These are phyloP conservation scores for Holacanthella duospinosa DNA, from an alignment of 2,888 invertebrate species.

Conservation along the genomic window DNA sequence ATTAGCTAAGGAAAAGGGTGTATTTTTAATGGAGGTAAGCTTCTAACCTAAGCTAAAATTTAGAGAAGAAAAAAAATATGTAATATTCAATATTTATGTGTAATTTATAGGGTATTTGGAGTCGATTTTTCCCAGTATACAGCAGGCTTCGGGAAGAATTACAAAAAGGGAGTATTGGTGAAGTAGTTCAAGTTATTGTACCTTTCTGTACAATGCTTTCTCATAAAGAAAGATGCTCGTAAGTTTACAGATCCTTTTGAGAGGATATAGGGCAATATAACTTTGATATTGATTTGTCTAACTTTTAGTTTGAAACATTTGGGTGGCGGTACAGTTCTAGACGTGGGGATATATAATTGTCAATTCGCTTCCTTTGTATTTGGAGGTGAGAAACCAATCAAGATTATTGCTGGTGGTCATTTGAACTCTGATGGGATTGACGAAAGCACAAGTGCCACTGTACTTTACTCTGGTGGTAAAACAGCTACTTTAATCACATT, in stretches of 20 bases:
- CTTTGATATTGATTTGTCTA: not conserved
- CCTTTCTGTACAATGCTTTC: constrained; percentile 46
- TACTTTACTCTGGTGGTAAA: constrained; percentile 54
- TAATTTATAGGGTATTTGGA: constrained; percentile 61
- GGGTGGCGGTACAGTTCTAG: constrained; percentile 66
- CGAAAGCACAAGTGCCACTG: constrained; percentile 53
- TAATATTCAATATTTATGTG: not conserved
- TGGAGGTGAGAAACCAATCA: constrained; percentile 54
- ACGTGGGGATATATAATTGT: constrained; percentile 66
- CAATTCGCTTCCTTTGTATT: constrained; percentile 63
- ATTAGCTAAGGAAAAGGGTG: constrained; percentile 42
- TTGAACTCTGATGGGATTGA: constrained; percentile 64
- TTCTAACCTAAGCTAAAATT: not conserved
- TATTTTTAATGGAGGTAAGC: constrained; percentile 44
- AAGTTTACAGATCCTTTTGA: not conserved
- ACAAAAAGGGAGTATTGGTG: constrained; percentile 55
- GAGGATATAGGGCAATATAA: not conserved
- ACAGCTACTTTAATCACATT: constrained; percentile 54
- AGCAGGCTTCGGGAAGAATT: constrained; percentile 57
- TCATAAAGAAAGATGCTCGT: constrained; percentile 5
- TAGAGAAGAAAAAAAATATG: too few relatives aligned
- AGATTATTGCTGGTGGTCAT: constrained; percentile 57
- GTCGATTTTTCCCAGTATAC: constrained; percentile 70
- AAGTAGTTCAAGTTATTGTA: constrained; percentile 55
- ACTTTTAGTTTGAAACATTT: constrained; percentile 51